phyloP scores from a whole-genome alignment of 2,888 invertebrate genomes.

The Fabriciana adippe region DNA sequence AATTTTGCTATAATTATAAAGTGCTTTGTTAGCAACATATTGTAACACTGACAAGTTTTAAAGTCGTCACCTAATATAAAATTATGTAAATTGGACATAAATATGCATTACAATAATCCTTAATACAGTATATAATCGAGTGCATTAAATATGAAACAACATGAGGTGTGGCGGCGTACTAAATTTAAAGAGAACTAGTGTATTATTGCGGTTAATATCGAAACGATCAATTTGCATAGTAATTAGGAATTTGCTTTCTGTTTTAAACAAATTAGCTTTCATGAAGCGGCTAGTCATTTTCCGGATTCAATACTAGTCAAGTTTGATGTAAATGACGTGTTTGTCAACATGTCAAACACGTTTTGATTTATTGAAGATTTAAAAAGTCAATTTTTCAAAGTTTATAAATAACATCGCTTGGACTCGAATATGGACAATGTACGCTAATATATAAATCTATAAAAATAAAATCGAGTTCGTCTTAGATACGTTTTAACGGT shows the following conservation, averaged over 20 bases:
- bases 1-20: no score
- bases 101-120: conserved; percentile 34
- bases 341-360: conserved; percentile 5
- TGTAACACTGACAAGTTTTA: background rate
- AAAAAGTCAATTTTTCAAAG: conserved; percentile 1
- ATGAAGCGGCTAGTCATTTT: conserved; percentile 56
- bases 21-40: no score
- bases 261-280: conserved; percentile 73
- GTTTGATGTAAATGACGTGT: conserved; percentile 9
- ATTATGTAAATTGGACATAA: conserved; percentile 29
- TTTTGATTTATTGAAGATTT: conserved; percentile 11
- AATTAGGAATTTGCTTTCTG: conserved; percentile 69
- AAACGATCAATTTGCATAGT: conserved; percentile 77
- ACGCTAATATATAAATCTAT: no score
- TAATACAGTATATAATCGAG: conserved; percentile 29
- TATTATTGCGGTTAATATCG: conserved; percentile 65
- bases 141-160: conserved; percentile 33
- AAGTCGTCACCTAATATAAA: conserved; percentile 17
- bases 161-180: conserved; percentile 29
- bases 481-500: no score
- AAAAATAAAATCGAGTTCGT: no score
- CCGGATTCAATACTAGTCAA: conserved; percentile 41
- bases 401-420: no score
- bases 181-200: conserved; percentile 40
- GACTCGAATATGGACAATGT: background rate